Conservation (phyloP, 2,888 invertebrate species). For the Lasioglossum villosulum region DNA sequence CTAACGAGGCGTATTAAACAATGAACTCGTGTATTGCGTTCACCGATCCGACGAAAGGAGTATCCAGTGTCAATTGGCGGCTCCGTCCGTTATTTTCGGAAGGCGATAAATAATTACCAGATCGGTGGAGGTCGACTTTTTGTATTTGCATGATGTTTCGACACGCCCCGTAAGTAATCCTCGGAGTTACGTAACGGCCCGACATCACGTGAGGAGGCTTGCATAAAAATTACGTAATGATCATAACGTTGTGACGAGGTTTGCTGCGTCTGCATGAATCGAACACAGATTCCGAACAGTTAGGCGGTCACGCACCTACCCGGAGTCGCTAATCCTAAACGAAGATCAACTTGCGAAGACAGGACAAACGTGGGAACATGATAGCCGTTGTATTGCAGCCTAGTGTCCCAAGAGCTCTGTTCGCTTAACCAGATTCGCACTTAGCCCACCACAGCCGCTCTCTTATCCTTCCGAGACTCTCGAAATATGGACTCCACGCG, state of each 20-base stretch:
- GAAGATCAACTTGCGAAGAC: not conserved
- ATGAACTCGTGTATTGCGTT: conserved; percentile 42
- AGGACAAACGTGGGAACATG: not conserved
- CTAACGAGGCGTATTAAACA: conserved; percentile 49
- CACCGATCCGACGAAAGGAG: conserved; percentile 35
- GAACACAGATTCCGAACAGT: not conserved
- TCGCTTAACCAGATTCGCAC: not conserved
- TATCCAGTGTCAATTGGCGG: conserved; percentile 34
- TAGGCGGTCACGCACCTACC: not conserved
- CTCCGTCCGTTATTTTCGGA: not conserved
- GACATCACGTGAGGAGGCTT: not conserved
- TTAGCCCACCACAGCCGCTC: not conserved
- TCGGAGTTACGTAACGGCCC: not conserved
- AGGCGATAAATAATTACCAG: not conserved
- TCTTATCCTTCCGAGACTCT: not conserved
- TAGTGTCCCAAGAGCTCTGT: not conserved
- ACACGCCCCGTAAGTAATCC: not conserved
- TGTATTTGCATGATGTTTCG: not conserved
- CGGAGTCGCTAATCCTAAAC: conserved; percentile 9
- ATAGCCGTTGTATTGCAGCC: not conserved
- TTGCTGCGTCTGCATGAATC: not conserved
- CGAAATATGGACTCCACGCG: not conserved
- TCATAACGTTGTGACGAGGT: not conserved
- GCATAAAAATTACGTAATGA: conserved; percentile 17
- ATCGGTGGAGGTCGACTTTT: not conserved